phyloP scores from a whole-genome alignment of 1,140 invertebrate species.

The Nomia melanderi region DNA sequence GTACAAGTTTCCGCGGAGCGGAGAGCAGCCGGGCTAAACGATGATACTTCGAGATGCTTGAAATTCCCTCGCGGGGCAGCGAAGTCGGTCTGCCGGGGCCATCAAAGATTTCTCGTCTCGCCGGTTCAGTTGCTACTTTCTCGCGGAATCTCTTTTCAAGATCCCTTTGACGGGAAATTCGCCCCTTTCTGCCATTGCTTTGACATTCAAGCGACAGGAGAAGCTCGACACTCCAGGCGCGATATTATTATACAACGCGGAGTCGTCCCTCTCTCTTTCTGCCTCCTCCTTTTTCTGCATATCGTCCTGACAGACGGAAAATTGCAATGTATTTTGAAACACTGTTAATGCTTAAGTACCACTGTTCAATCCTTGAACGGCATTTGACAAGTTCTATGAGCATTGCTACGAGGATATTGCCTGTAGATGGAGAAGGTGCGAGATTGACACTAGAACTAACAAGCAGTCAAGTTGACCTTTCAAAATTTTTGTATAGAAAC shows the following conservation, averaged over 20 bases:
- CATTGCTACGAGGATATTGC: too few species aligned
- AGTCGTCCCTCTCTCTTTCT: too few species aligned
- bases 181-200: background rate
- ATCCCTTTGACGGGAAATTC: background rate
- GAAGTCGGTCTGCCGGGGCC: background rate
- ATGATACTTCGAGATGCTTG: slow-evolving; percentile 17
- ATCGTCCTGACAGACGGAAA: too few species aligned
- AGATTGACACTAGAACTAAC: too few species aligned
- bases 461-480: too few species aligned
- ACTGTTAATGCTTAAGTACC: too few species aligned
- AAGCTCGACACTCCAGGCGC: background rate
- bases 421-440: too few species aligned
- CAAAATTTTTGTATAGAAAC: too few species aligned
- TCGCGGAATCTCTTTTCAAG: slow-evolving; percentile 10
- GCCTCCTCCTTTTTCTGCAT: too few species aligned
- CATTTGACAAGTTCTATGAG: too few species aligned
- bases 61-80: slow-evolving; percentile 2
- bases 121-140: slow-evolving; percentile 14
- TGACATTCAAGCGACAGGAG: background rate
- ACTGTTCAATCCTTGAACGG: too few species aligned
- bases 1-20: background rate
- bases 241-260: background rate
- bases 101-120: slow-evolving; percentile 19
- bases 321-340: too few species aligned
- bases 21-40: slow-evolving; percentile 2